Percentiles rank a stretch among this genome's conserved stretches.
Conservation (phyloP, 1,140 invertebrate species). For the Brachionus rubens region DNA sequence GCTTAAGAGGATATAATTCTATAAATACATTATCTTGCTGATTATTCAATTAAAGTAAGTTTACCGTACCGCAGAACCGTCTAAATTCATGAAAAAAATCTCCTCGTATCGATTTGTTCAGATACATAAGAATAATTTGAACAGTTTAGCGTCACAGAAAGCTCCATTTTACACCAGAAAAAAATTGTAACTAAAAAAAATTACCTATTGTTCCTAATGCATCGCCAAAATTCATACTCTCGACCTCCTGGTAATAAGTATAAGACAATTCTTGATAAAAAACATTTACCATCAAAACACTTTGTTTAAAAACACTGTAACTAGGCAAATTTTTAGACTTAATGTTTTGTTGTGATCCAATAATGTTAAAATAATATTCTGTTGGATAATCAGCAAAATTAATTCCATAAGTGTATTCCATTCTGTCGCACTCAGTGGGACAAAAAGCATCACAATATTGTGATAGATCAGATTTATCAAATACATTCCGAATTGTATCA, state of each 20-base stretch:
- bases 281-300: slow-evolving; percentile 11
- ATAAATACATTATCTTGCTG: too few species aligned
- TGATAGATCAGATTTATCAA: not conserved
- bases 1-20: too few species aligned
- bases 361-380: not conserved
- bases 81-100: too few species aligned
- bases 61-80: too few species aligned
- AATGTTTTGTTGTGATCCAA: not conserved
- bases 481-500: not conserved
- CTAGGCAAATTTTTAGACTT: not conserved
- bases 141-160: too few species aligned
- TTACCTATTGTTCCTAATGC: not conserved
- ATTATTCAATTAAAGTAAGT: too few species aligned
- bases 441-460: not conserved
- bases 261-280: slow-evolving; percentile 2
- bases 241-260: not conserved
- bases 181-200: slow-evolving; percentile 4
- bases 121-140: too few species aligned
- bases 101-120: too few species aligned
- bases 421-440: not conserved
- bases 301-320: slow-evolving; percentile 12
- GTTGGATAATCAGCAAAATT: not conserved
- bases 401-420: not conserved
- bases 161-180: too few species aligned
- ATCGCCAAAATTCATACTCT: not conserved